Evolutionary conservation across 2,888 invertebrate species (phyloP).

Genomic region (Gibbula magus): DNA sequence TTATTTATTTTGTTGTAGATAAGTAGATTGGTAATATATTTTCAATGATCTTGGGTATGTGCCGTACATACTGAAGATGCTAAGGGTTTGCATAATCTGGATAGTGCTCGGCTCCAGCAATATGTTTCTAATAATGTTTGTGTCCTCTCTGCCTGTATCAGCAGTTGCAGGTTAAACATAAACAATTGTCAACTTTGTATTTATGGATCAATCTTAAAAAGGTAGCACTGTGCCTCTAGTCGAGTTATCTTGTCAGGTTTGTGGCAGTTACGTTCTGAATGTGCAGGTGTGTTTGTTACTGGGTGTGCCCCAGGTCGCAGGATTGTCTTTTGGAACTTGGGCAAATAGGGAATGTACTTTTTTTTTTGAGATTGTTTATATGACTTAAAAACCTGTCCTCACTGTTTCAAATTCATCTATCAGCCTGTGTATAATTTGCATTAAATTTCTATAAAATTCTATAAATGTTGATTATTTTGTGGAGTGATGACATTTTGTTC

Average conservation of each 20-base stretch:
- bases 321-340: too few species aligned
- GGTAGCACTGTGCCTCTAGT: conserved; percentile 20
- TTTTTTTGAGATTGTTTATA: too few species aligned
- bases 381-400: neutral
- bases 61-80: neutral
- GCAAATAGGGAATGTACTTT: too few species aligned
- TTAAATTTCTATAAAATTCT: conserved; percentile 25
- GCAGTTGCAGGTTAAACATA: neutral
- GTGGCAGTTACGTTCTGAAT: too few species aligned
- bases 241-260: neutral
- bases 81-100: conserved; percentile 6
- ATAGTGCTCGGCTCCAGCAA: neutral
- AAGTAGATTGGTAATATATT: neutral
- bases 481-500: conserved; percentile 23
- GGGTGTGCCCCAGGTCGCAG: too few species aligned
- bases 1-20: too few species aligned
- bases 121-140: neutral
- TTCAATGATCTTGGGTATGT: neutral
- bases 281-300: too few species aligned
- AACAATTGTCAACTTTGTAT: neutral
- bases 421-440: conserved; percentile 27
- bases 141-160: neutral
- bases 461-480: conserved; percentile 30
- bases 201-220: neutral
- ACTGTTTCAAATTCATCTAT: conserved; percentile 16